Evolutionary conservation across 2,888 invertebrate genomes (phyloP), one percentile per base, ranked within the genome.

Genomic region (Dendrolimus pini): DNA sequence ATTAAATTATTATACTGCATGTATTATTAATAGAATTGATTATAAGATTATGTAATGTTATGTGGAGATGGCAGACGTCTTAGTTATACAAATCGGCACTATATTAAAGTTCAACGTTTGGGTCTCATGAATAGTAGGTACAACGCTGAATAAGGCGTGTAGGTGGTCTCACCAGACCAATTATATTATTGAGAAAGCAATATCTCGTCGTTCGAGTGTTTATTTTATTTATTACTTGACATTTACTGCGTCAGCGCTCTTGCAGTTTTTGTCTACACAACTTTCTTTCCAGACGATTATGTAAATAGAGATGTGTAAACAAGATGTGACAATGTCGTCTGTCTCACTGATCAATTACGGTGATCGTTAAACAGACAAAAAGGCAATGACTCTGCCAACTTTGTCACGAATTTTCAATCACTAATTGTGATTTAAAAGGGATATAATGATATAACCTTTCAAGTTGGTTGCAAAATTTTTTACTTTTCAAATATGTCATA

Each of bases 341-440:
- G 30, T 30, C 30, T 30, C 30, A 6, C 30, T 47, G 6, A 47
- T 47, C 47, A 47, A 47, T 47, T 47, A 12, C 47, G 9, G 12
- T 9, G 47, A 47, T 47, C 10, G 47, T 47, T 47, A 9, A 9
- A 47, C 41, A 53, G 53, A 41, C 41, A 47, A 18, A 13, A 52
- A 14, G 52, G 53, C 18, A 55, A 41, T 53, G 52, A 55, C 55
- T 53, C 62, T 65, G 61, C 62, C 62, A 61, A 63, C 65, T 63
- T 69, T 70, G 70, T 71, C 66, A 64, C 62, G 6, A 30, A 30
- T 6, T 30, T 30, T 30, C 30, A 30, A 30, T 30, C 30, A 30
- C 30, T 30, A 30, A 30, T 30, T 6, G 30, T 30, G 30, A 30
- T 30, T 30, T 30, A 30, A 30, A 30, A 30, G 30, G 6, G 30